Base-by-base conservation (phyloP, 2,113 vertebrate genomes). In the Piliocolobus tephrosceles region DNA sequence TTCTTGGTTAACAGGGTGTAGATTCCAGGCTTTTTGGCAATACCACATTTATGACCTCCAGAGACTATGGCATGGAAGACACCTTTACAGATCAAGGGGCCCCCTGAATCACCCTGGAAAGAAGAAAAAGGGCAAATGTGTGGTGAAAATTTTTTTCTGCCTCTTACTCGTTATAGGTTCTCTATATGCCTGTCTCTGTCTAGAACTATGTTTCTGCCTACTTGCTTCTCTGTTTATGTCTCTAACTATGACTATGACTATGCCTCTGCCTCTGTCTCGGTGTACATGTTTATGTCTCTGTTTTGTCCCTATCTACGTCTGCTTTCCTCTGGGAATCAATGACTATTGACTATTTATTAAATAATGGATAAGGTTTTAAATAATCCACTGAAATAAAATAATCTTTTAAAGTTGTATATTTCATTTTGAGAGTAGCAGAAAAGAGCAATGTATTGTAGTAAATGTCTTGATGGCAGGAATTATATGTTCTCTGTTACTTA, bases 21-120 rank as follows among this genome's bases (percentile, higher is more conserved):
- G 45, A 88, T 30, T 20, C 86, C 96, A 87, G 93, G 89, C 78
- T 98, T 98, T 43, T 86, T 90, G 68, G 61, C 55, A 18, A 50
- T 4, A 5, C 90, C 45, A 7, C 92, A 50, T 78, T 45, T 94
- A 38, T 45, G 17, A 80, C 55, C 97, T 83, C 40, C 84, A 66
- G 27, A 96, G 57, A 50, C 43, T 78, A 98, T 89, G 43, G 66
- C 12, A 0, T 27, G 75, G 40, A 97, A 97, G 91, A 45, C 58
- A 38, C 91, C 96, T 75, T 72, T 95, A 86, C 98, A 98, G 84
- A 98, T 6, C 93, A 92, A 84, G 4, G 83, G 79, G 23, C 93
- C 61, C 13, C 97, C 97, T 38, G 94, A 98, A 64, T 81, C 57
- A 25, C 93, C 87, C 83, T 61, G 87, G n/a, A n/a, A 78, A 85